A percentile compares a stretch with the other conserved stretches of the same genome.
phyloP scores from a whole-genome alignment of 2,888 invertebrate genomes.

The Nasonia oneida region DNA sequence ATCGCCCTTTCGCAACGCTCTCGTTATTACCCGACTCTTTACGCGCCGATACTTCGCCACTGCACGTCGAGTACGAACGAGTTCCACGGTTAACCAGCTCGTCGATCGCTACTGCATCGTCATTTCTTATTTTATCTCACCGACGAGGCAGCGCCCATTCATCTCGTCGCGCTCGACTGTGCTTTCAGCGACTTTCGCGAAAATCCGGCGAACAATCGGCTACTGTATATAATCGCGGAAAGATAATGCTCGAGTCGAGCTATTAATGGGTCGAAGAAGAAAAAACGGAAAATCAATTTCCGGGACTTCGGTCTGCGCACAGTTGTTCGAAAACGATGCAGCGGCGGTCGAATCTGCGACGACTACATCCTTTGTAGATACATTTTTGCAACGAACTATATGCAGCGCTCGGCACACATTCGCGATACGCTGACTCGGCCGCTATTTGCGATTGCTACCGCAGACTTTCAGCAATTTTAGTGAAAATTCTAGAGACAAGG shows the following conservation, averaged over 20 bases:
- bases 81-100: constrained; percentile 8
- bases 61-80: not conserved
- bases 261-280: not conserved
- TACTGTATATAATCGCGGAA: constrained; percentile 9
- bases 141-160: not conserved
- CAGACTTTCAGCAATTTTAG: constrained; percentile 17
- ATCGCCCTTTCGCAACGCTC: constrained; percentile 55
- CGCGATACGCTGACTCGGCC: not conserved
- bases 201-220: constrained; percentile 6
- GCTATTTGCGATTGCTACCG: not conserved
- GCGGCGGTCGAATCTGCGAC: not conserved
- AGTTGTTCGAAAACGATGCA: not conserved
- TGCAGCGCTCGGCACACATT: not conserved
- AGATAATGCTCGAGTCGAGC: constrained; percentile 10
- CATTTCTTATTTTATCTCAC: constrained; percentile 13
- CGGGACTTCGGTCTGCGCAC: not conserved
- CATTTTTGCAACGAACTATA: not conserved
- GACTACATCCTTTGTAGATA: not conserved
- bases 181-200: constrained; percentile 18
- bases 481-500: constrained; percentile 22
- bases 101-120: not conserved
- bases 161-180: constrained; percentile 29
- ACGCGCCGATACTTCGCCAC: not conserved
- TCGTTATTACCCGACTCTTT: constrained; percentile 39
- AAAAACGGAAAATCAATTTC: constrained; percentile 13